These are phyloP conservation scores for Aporophyla nigra DNA, from an alignment of 2,888 invertebrate genomes.

Conservation along the genomic window DNA sequence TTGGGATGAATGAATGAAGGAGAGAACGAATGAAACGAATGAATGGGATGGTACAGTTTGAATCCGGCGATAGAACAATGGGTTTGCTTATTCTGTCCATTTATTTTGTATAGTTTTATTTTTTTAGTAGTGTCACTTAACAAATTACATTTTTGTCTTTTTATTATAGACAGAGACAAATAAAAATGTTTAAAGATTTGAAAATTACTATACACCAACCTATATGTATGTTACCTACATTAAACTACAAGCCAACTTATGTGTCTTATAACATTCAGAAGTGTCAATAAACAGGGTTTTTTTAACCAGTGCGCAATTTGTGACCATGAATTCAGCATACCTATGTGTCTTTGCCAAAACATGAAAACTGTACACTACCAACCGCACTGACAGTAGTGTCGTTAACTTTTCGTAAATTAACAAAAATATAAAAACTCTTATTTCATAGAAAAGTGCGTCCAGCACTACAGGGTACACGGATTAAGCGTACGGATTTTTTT, in stretches of 20 bases:
- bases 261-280: not conserved
- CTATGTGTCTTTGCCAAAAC: too few species aligned
- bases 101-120: constrained; percentile 30
- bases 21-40: constrained; percentile 44
- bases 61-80: constrained; percentile 21
- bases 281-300: not conserved
- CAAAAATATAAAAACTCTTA: too few species aligned
- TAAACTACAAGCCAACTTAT: not conserved
- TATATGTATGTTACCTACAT: not conserved
- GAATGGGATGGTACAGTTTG: constrained; percentile 34
- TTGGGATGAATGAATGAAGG: constrained; percentile 56
- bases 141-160: not conserved
- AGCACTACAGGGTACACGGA: too few species aligned
- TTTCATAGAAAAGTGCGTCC: too few species aligned
- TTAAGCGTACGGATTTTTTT: too few species aligned
- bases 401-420: too few species aligned
- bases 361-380: too few species aligned
- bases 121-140: not conserved
- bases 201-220: not conserved
- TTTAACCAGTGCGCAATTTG: too few species aligned
- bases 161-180: not conserved
- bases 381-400: too few species aligned
- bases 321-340: too few species aligned
- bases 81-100: constrained; percentile 39
- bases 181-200: not conserved